Evolutionary conservation across 2,888 invertebrate species (phyloP), one percentile per base, ranked within the genome.

Genomic region (Synanthedon tipuliformis): DNA sequence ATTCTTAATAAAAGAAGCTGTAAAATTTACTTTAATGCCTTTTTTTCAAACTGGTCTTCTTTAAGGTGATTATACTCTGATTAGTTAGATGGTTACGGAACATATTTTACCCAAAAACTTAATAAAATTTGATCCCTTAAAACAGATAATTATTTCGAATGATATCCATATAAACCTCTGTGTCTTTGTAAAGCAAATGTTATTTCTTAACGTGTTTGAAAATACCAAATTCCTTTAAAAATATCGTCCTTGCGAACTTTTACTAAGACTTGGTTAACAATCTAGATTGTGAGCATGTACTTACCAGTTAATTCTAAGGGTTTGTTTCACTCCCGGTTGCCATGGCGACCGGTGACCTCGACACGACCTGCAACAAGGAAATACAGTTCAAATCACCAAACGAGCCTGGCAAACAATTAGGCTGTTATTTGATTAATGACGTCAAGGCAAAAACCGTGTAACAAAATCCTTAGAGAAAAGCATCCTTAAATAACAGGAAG

Each of bases 271-370:
- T 23, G 1, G 4, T 23, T 23, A 27, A 27, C 27, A 27, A 10
- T 34, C 34, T 34, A 34, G 34, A 34, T 34, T 10, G 34, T 34
- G 45, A 15, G 3, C 13, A 45, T 45, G 49, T 63, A 78, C 83
- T 76, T 59, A 86, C 86, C 76, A 72, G 68, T 63, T 71, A 60
- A 66, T 70, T 78, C 79, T 73, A 82, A 71, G 79, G 79, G 77
- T 78, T 75, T 86, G 86, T 86, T 81, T 78, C 69, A 68, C 67
- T 65, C 54, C 67, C 72, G 67, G 85, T 78, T 73, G 77, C 80
- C 86, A 87, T 87, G 78, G 80, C 71, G 61, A 81, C 83, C 69
- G 69, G 65, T 68, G 74, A 66, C 79, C 80, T 75, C 75, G 64
- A 62, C 71, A 64, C 75, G 75, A 81, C 82, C 86, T 85, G 84